phyloP scores from a whole-genome alignment of 2,888 invertebrate genomes.

The Nomada lathburiana region DNA sequence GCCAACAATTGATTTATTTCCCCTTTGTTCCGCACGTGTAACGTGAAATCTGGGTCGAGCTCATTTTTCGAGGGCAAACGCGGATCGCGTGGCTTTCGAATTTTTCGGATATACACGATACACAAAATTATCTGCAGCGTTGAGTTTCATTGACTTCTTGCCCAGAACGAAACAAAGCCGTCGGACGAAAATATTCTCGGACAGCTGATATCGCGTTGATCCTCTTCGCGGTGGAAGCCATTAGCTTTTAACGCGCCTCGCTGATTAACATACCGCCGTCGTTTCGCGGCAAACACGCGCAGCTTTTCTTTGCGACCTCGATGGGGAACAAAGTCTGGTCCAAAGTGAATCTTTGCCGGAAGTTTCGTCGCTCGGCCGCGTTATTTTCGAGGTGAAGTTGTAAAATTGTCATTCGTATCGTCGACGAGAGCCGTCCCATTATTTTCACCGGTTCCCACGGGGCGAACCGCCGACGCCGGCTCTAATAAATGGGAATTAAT shows the following conservation, averaged over 20 bases:
- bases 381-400: not conserved
- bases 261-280: not conserved
- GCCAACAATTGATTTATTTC: slow-evolving; percentile 37
- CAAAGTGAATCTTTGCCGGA: slow-evolving; percentile 7
- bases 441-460: not conserved
- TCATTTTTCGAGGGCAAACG: not conserved
- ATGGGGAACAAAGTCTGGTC: slow-evolving; percentile 15
- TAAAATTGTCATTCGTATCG: not conserved
- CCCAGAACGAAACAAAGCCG: no score
- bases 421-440: not conserved
- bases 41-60: slow-evolving; percentile 20
- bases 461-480: not conserved
- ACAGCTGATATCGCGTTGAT: no score
- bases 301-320: not conserved
- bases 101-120: not conserved
- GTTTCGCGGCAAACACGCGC: not conserved
- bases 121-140: no score
- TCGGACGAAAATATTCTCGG: no score
- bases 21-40: slow-evolving; percentile 19
- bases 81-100: not conserved
- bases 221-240: no score
- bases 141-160: no score
- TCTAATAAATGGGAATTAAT: not conserved
- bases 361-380: not conserved
- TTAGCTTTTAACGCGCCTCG: no score